Base-by-base conservation (phyloP, 2,888 invertebrate species). In the Heliconius ethilla region DNA sequence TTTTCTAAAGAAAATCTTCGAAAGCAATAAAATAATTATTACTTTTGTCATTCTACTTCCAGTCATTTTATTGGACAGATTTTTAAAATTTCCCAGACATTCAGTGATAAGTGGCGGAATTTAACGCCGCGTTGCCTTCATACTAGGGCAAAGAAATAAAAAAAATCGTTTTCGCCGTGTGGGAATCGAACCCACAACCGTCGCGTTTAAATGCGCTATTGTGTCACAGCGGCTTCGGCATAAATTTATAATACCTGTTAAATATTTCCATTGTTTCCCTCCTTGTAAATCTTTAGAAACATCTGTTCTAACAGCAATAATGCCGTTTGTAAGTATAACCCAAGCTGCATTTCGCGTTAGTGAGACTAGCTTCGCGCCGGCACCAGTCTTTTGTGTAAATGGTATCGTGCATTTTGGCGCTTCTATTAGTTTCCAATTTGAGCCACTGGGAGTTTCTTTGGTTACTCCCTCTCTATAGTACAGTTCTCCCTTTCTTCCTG, bases 401-500 rank as follows among this genome's bases (percentile, higher is more conserved):
- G 88, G 87, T 78, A 89, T 85, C 73, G 84, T 88, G 70, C 83
- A 86, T 81, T 92, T 94, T 33, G 93, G 91, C 9, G 96, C 94
- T 87, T 98, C 98, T 77, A 98, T 96, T 80, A 96, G 95, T 85
- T 97, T 96, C 98, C 98, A 98, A 78, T 95, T 95, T 18, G 95
- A 94, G 59, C 97, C 96, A 89, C 87, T 84, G 78, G 96, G 96
- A 87, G 96, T 96, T 45, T 96, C 95, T 82, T 93, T 89, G 11
- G 95, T 96, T 66, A 98, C 96, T 25, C 97, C 98, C 85, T 96
- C 95, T 83, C 98, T 95, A 92, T 96, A 97, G 89, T 97, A 98
- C 5, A 97, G 96, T 82, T 97, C 97, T 62, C 98, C 98, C 92
- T 97, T 98, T 85, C 96, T 96, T 0, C 98, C 98, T 25, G 98